A percentile compares a stretch with the other conserved stretches of the same genome.
Conservation (phyloP, 1,140 invertebrate species). For the Elymnias hypermnestra region DNA sequence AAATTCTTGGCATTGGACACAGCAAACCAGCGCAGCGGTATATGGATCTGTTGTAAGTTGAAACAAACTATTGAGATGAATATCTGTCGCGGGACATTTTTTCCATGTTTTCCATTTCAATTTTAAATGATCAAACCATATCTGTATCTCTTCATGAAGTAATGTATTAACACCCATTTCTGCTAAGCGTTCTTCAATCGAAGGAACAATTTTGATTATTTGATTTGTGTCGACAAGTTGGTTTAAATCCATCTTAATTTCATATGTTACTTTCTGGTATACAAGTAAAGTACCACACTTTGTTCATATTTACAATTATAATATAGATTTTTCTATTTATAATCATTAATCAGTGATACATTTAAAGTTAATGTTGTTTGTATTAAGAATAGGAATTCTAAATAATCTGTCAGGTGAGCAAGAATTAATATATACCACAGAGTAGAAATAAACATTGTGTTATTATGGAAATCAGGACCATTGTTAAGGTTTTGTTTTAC, state of each 20-base stretch:
- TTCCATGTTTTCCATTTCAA: slow-evolving; percentile 62
- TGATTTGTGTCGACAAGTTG: slow-evolving; percentile 49
- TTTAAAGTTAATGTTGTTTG: too few relatives aligned
- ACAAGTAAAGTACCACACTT: not conserved
- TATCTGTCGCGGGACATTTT: slow-evolving; percentile 45
- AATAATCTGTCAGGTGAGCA: too few relatives aligned
- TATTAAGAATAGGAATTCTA: too few relatives aligned
- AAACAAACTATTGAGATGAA: slow-evolving; percentile 43
- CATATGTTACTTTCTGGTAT: not conserved
- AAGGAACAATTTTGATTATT: slow-evolving; percentile 64
- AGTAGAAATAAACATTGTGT: too few relatives aligned
- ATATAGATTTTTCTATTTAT: too few relatives aligned
- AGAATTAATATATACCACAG: too few relatives aligned
- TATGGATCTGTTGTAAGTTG: slow-evolving; percentile 39
- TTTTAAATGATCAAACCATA: slow-evolving; percentile 51
- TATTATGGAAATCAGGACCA: too few relatives aligned
- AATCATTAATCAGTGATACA: too few relatives aligned
- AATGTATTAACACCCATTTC: slow-evolving; percentile 48
- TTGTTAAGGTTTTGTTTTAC: too few relatives aligned
- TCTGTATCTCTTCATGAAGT: slow-evolving; percentile 34
- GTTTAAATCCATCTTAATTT: slow-evolving; percentile 38
- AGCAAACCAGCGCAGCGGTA: slow-evolving; percentile 45
- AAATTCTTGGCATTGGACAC: slow-evolving; percentile 56
- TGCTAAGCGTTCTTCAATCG: slow-evolving; percentile 53
- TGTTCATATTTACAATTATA: not conserved